Evolutionary conservation across 2,797 vertebrate species (phyloP), one percentile per base, ranked within the genome.

Genomic region (Eulemur albifrons): DNA sequence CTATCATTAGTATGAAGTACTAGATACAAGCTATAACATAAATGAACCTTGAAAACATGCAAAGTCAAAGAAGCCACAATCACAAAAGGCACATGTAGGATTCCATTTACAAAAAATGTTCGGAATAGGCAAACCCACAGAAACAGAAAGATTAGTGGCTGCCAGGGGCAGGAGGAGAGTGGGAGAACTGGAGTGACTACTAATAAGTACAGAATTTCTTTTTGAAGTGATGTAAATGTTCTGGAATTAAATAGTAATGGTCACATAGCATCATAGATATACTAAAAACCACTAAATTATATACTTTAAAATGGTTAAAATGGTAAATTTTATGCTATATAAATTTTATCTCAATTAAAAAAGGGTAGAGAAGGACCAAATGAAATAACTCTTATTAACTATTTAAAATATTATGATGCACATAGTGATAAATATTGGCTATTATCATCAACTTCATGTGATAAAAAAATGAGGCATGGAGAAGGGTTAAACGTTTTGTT

Each of bases 401-500:
- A 54, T 63, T 84, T 84, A 94, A 77, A 45, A 87, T 63, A 91
- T 23, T 70, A 63, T 50, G 48, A 67, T 48, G 57, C 20, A 88
- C 30, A 59, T 0, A 76, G 35, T 54, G 23, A 50, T 85, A 87
- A 80, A 72, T 73, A 59, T 52, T 75, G 70, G 63, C 23, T 89
- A 54, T 70, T 70, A 40, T 65, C 43, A 92, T 32, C 63, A 88
- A 79, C 65, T 69, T 88, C 57, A 69, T 18, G 43, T 79, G 84
- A 65, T 83, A 88, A 94, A 65, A 86, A 86, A 92, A 94, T 84
- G 18, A 95, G 59, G 14, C 45, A 85, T 32, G n/a, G 13, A 82
- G 17, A 90, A 20, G 40, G 30, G 43, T 35, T 86, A 95, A 81
- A 9, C 3, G 30, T 82, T 95, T 87, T 73, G 7, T 84, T 96